Evolutionary conservation across 2,797 vertebrate species (phyloP).

Genomic region (Gadopsis marmoratus): DNA sequence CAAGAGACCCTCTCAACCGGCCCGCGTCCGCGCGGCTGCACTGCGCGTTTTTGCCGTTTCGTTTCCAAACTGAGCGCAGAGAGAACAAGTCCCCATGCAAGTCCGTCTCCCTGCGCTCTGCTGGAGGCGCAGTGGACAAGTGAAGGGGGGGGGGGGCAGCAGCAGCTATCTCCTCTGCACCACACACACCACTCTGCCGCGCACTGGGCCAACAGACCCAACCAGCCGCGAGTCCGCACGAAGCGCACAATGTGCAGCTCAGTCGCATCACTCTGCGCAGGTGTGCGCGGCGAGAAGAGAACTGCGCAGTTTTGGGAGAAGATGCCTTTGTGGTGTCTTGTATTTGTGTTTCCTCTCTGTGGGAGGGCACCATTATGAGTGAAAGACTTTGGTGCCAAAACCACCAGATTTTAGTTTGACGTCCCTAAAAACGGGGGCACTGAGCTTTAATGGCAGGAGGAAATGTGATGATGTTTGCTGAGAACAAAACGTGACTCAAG

Average conservation of each 20-base stretch:
- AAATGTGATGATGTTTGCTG: not conserved
- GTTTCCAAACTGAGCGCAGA: slow-evolving; percentile 26
- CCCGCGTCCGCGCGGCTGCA: slow-evolving; percentile 32
- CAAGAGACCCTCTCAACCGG: too few relatives aligned
- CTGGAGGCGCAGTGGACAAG: slow-evolving; percentile 61
- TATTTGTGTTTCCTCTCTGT: slow-evolving; percentile 31
- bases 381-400: slow-evolving; percentile 2
- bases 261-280: slow-evolving; percentile 17
- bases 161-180: slow-evolving; percentile 65
- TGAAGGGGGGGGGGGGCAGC: slow-evolving; percentile 55
- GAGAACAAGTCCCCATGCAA: slow-evolving; percentile 37
- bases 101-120: slow-evolving; percentile 57
- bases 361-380: slow-evolving; percentile 36
- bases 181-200: slow-evolving; percentile 59
- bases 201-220: slow-evolving; percentile 57
- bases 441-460: not conserved
- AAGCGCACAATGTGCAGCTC: not conserved
- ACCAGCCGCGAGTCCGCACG: slow-evolving; percentile 13
- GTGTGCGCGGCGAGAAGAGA: not conserved
- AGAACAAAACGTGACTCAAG: not conserved
- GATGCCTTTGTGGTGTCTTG: slow-evolving; percentile 18
- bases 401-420: not conserved
- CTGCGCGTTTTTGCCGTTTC: not conserved
- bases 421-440: not conserved
- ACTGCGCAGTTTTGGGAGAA: slow-evolving; percentile 18